Percentiles rank a stretch among this genome's conserved stretches.
These are phyloP conservation scores for Eubasilissa splendida DNA, from an alignment of 2,888 invertebrate species.

Conservation along the genomic window DNA sequence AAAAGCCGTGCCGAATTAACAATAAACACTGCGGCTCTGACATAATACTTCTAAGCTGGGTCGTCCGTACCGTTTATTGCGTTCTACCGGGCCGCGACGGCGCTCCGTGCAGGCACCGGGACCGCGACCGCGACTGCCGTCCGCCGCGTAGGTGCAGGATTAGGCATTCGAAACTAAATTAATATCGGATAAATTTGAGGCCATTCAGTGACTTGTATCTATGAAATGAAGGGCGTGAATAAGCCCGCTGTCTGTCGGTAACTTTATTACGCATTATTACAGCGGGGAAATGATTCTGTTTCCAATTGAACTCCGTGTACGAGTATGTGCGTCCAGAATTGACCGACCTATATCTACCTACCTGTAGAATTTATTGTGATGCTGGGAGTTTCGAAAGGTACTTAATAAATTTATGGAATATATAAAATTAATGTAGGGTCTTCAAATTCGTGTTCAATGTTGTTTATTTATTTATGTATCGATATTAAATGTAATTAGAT, in stretches of 20 bases:
- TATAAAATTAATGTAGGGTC: too few species aligned
- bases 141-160: background rate
- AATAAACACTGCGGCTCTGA: slow-evolving; percentile 27
- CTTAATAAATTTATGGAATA: too few species aligned
- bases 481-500: too few species aligned
- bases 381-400: too few species aligned
- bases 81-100: too few species aligned
- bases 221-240: slow-evolving; percentile 39
- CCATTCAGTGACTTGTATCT: slow-evolving; percentile 29
- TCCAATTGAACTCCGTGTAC: slow-evolving; percentile 32
- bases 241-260: slow-evolving; percentile 33
- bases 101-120: too few species aligned
- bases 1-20: slow-evolving; percentile 34
- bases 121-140: background rate
- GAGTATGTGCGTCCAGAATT: slow-evolving; percentile 20
- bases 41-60: slow-evolving; percentile 2
- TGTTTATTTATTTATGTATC: too few species aligned
- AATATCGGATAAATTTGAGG: slow-evolving; percentile 44
- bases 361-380: background rate
- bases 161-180: slow-evolving; percentile 41
- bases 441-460: too few species aligned
- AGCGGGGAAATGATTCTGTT: slow-evolving; percentile 21
- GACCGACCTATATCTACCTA: slow-evolving; percentile 39
- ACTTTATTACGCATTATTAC: slow-evolving; percentile 53
- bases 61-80: background rate